Evolutionary conservation across 2,113 vertebrate genomes (phyloP), one percentile per base, ranked within the genome.

Genomic region (Aramus guarauna): DNA sequence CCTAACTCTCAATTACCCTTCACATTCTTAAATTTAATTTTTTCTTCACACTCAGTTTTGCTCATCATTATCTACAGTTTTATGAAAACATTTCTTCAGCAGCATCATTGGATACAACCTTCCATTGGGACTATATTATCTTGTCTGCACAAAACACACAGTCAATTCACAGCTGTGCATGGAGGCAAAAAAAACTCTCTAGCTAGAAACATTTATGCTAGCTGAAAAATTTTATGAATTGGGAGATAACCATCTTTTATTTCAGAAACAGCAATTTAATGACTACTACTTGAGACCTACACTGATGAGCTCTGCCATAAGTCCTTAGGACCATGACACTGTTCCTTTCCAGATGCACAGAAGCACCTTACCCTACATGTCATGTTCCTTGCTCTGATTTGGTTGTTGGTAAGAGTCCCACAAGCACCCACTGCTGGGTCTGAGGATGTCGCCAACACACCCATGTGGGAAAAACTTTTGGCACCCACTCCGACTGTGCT

Each of bases 311-410:
- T 75, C 41, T 83, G 58, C 32, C 58, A 76, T 50, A 34, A 41
- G 2, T 66, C 66, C 77, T 94, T 2, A 29, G 43, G 36, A 64
- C n/a, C 0, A 0, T 3, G 19, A 26, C 1, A 3, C 53, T 71
- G 45, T 2, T 89, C 21, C 55, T 87, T 63, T 92, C 48, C 53
- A 86, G 48, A 64, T 7, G 19, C 47, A 63, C 41, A 85, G 56
- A 36, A 82, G 60, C 73, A 81, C 17, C 47, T 56, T 23, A 45
- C n/a, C 5, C 58, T 39, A 24, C 22, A 19, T 3, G 5, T 9
- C 3, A 0, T 11, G 13, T 27, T 80, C 50, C 45, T 62, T 56
- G 15, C 62, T 79, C 75, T 79, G 39, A 36, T 48, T 62, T 68
- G 50, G 32, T 9, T 39, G 36, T 30, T 80, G 67, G 26, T 12